A percentile compares a stretch with the other conserved stretches of the same genome.
These are phyloP conservation scores for Gadopsis bispinosus DNA, from an alignment of 2,797 vertebrate genomes.

Conservation along the genomic window DNA sequence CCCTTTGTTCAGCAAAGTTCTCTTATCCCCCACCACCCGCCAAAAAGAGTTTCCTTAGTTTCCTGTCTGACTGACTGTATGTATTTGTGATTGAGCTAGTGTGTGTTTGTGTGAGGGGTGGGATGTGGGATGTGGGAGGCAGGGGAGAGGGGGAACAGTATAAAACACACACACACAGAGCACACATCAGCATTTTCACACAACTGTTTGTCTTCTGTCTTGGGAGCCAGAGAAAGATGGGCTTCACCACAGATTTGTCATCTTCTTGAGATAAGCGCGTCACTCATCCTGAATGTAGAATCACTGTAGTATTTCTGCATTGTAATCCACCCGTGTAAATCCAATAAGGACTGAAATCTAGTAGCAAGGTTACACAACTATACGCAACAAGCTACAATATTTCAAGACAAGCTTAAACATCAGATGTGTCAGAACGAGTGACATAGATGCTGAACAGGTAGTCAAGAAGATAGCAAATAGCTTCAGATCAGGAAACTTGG, in stretches of 20 bases:
- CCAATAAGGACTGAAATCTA: background rate
- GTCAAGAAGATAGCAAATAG: background rate
- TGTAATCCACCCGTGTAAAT: background rate
- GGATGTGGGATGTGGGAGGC: background rate
- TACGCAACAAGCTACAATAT: background rate
- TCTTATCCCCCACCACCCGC: background rate
- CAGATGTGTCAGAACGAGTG: background rate
- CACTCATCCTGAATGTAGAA: conserved; percentile 20
- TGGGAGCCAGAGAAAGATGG: conserved; percentile 32
- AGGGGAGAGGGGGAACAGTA: background rate
- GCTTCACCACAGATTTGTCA: conserved; percentile 25
- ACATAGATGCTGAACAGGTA: no score
- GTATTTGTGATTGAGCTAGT: conserved; percentile 5
- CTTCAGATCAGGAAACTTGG: background rate
- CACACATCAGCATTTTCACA: conserved; percentile 55
- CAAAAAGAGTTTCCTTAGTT: background rate
- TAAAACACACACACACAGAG: conserved; percentile 21
- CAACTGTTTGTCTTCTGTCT: conserved; percentile 59
- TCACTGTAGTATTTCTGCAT: background rate
- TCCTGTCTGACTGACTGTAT: conserved; percentile 5
- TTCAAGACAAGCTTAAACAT: background rate
- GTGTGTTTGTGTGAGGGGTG: conserved; percentile 14
- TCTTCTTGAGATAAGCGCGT: conserved; percentile 4
- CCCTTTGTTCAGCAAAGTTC: conserved; percentile 9
- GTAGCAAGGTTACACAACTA: background rate